These are phyloP conservation scores for Stichopus horrens DNA, from an alignment of 53 echinoderm and acorn worm genomes.

Conservation along the genomic window DNA sequence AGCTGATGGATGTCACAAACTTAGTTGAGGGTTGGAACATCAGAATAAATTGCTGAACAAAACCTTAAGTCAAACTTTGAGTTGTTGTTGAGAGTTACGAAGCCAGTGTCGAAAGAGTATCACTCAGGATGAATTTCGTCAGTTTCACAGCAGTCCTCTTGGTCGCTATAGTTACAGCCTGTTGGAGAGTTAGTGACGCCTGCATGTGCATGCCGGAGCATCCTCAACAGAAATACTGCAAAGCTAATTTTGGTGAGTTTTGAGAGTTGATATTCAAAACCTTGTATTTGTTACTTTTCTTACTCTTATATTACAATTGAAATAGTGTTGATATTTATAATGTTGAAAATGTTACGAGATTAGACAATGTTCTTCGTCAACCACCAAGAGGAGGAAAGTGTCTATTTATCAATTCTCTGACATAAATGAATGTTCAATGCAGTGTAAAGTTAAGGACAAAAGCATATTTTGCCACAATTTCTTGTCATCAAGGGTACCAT, in stretches of 20 bases:
- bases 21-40: not conserved
- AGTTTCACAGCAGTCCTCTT: not conserved
- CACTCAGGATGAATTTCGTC: not conserved
- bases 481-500: no score
- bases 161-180: not conserved
- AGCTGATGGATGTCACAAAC: conserved; percentile 1
- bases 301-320: not conserved
- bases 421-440: no score
- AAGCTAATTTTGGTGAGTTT: conserved; percentile 47
- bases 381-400: no score
- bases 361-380: no score
- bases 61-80: no score
- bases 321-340: no score
- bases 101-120: not conserved
- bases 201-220: conserved; percentile 43
- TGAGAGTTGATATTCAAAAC: not conserved
- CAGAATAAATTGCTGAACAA: not conserved
- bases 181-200: conserved; percentile 8
- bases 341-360: no score
- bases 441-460: no score
- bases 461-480: no score
- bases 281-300: not conserved
- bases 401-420: no score
- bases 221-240: conserved; percentile 42
- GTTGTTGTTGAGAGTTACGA: no score